A percentile compares a stretch with the other conserved stretches of the same genome.
These are phyloP conservation scores for Otus sunia DNA, from an alignment of 2,113 vertebrate genomes.

Conservation along the genomic window DNA sequence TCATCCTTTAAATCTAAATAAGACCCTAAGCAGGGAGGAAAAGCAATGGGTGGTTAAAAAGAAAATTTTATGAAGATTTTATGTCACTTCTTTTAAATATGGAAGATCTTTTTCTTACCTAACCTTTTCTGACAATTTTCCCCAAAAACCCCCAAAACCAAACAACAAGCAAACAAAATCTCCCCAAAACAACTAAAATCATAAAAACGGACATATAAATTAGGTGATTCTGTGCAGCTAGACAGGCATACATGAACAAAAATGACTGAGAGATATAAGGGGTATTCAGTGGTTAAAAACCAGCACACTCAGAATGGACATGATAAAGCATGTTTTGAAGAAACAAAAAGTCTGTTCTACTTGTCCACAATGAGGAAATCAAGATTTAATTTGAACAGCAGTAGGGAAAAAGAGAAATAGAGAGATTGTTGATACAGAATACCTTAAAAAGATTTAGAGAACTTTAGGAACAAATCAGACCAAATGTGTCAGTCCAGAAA, in stretches of 20 bases:
- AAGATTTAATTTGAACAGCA: neutral
- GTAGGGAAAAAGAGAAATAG: rapidly evolving
- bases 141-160: neutral
- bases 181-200: neutral
- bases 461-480: neutral
- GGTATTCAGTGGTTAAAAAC: neutral
- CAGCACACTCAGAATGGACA: neutral
- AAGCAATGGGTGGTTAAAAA: neutral
- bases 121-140: neutral
- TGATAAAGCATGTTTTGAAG: neutral
- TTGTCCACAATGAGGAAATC: neutral
- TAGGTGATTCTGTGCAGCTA: neutral
- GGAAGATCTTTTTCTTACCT: neutral
- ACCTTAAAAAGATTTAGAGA: neutral
- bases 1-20: neutral
- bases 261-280: neutral
- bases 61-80: neutral
- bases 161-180: neutral
- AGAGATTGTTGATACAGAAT: neutral
- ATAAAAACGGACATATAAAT: neutral
- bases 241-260: neutral
- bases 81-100: neutral
- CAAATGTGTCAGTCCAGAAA: neutral
- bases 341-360: neutral
- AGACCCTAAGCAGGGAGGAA: neutral